Percentiles rank a stretch among this genome's conserved stretches.
Evolutionary conservation across 2,888 invertebrate species (phyloP).

Genomic region (Pristionchus exspectatus): DNA sequence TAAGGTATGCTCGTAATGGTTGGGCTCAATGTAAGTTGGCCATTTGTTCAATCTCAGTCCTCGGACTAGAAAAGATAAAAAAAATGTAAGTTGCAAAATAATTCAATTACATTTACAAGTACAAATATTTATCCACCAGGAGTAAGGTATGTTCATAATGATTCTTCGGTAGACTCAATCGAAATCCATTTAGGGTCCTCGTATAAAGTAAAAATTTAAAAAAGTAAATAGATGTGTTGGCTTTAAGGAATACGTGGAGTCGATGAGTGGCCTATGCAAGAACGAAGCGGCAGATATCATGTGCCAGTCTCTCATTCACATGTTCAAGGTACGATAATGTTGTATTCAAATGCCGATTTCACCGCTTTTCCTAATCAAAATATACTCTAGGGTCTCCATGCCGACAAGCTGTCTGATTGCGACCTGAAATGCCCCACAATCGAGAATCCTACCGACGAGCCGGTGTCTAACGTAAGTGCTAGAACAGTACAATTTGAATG

Average conservation of each 20-base stretch:
- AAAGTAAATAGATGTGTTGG: constrained; percentile 63
- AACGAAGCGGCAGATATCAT: constrained; percentile 76
- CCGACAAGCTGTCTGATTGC: constrained; percentile 74
- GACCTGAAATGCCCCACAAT: constrained; percentile 66
- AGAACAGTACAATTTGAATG: neutral
- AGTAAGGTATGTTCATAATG: too few relatives aligned
- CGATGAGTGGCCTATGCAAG: constrained; percentile 74
- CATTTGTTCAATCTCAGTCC: too few relatives aligned
- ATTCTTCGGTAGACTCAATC: neutral
- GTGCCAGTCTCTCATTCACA: constrained; percentile 75
- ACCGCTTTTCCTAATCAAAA: neutral
- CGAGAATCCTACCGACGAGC: constrained; percentile 39
- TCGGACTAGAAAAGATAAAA: too few relatives aligned
- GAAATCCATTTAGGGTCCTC: neutral
- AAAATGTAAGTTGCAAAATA: too few relatives aligned
- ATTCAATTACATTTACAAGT: too few relatives aligned
- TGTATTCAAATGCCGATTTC: neutral
- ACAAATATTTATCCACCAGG: too few relatives aligned
- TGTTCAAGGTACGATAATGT: constrained; percentile 71
- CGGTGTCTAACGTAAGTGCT: neutral
- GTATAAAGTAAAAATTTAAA: constrained; percentile 56
- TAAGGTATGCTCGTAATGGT: too few relatives aligned
- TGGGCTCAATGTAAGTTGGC: too few relatives aligned
- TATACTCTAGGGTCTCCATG: constrained; percentile 73
- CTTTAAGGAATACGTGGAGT: constrained; percentile 74